Percentiles rank a stretch among this genome's conserved stretches.
phyloP scores from a whole-genome alignment of 2,888 invertebrate species.

The Mesorhabditis spiculigera region DNA sequence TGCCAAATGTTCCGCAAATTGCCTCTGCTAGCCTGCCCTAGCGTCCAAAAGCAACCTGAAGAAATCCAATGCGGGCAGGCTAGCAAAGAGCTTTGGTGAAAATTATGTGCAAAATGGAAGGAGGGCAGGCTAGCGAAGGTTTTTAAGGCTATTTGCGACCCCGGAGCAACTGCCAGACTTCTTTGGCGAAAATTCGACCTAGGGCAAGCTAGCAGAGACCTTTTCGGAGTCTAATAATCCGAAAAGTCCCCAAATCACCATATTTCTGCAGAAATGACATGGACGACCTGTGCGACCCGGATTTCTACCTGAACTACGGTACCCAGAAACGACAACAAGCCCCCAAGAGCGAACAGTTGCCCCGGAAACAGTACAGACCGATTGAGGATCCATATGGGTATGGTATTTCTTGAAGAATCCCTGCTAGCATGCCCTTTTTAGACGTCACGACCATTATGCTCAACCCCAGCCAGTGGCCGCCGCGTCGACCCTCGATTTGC shows the following conservation, averaged over 20 bases:
- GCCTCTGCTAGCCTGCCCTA: too few species aligned
- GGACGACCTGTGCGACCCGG: slow-evolving; percentile 57
- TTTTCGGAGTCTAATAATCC: background rate
- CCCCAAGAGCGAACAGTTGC: slow-evolving; percentile 43
- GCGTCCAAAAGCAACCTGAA: too few species aligned
- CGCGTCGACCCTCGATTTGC: too few species aligned
- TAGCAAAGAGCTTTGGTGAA: too few species aligned
- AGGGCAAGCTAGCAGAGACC: too few species aligned
- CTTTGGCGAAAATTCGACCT: too few species aligned
- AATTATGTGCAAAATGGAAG: background rate
- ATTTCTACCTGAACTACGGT: slow-evolving; percentile 53
- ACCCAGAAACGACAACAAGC: slow-evolving; percentile 27
- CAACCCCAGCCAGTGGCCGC: too few species aligned
- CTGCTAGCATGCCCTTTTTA: background rate
- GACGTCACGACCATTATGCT: too few species aligned
- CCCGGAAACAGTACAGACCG: slow-evolving; percentile 38
- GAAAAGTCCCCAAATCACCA: background rate
- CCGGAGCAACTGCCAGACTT: too few species aligned
- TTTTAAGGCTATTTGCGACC: background rate
- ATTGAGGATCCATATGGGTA: slow-evolving; percentile 14
- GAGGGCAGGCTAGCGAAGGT: background rate
- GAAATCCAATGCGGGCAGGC: too few species aligned
- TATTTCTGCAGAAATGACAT: slow-evolving; percentile 44
- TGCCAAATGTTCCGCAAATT: slow-evolving; percentile 23
- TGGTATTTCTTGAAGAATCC: slow-evolving; percentile 16